These are phyloP conservation scores for Holcopasites calliopsidis DNA, from an alignment of 1,140 invertebrate genomes.

Conservation along the genomic window DNA sequence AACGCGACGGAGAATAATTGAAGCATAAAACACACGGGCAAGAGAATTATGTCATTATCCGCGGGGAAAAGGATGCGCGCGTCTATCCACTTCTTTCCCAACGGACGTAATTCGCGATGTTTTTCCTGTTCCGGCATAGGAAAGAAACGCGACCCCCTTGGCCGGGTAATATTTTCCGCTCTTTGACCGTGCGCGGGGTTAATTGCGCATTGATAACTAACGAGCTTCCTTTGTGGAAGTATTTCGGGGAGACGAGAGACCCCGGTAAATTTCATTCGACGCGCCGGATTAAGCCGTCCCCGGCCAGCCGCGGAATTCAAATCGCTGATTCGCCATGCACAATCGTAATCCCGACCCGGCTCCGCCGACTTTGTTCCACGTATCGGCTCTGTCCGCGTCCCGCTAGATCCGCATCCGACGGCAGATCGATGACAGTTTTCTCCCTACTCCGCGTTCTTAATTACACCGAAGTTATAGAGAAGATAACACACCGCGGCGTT, in stretches of 20 bases:
- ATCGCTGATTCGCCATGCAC: slow-evolving; percentile 37
- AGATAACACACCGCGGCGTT: background rate
- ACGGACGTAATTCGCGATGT: background rate
- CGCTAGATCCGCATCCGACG: background rate
- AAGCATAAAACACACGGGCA: too few relatives aligned
- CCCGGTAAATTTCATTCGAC: slow-evolving; percentile 58
- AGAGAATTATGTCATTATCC: slow-evolving; percentile 3
- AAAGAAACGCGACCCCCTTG: slow-evolving; percentile 13
- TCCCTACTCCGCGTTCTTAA: too few relatives aligned
- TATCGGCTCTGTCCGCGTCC: background rate
- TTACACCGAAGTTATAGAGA: too few relatives aligned
- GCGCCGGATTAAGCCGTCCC: slow-evolving; percentile 48
- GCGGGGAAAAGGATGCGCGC: background rate
- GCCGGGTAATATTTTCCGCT: slow-evolving; percentile 18
- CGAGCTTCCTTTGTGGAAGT: slow-evolving; percentile 60
- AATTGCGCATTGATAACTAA: slow-evolving; percentile 71
- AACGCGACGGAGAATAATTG: too few relatives aligned
- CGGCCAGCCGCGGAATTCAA: slow-evolving; percentile 7
- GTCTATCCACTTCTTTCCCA: too few relatives aligned
- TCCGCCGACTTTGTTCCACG: slow-evolving; percentile 36
- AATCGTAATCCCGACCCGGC: slow-evolving; percentile 47
- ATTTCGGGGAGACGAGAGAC: slow-evolving; percentile 40
- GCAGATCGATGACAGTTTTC: slow-evolving; percentile 30
- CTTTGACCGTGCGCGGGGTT: slow-evolving; percentile 50
- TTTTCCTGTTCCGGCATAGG: background rate